Evolutionary conservation across 2,888 invertebrate species (phyloP).

Genomic region (Sinodicranocentrus sp.): DNA sequence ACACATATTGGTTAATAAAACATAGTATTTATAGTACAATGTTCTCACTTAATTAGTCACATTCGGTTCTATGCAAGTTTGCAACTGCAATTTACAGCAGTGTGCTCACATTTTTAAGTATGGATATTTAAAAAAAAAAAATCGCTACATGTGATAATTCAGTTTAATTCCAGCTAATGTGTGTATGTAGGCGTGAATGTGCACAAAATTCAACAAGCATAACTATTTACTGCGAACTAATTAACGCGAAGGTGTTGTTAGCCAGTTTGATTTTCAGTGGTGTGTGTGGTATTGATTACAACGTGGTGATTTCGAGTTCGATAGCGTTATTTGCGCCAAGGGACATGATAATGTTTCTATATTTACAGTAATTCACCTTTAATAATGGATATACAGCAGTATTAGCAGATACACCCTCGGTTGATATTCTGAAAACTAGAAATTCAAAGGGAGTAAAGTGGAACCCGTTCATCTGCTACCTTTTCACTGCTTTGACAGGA

Average conservation of each 20-base stretch:
- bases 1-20: not conserved
- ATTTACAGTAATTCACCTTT: constrained; percentile 15
- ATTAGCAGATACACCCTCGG: too few species aligned
- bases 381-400: too few species aligned
- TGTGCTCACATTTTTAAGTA: not conserved
- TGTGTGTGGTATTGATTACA: not conserved
- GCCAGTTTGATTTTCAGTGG: not conserved
- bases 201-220: not conserved
- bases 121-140: not conserved
- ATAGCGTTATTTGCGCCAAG: not conserved
- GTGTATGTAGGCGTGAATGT: constrained; percentile 3
- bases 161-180: not conserved
- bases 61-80: not conserved
- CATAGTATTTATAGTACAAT: not conserved
- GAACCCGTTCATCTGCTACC: too few species aligned
- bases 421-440: too few species aligned
- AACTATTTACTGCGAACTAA: constrained; percentile 10
- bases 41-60: not conserved
- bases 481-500: too few species aligned
- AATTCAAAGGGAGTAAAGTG: too few species aligned
- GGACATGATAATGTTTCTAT: not conserved
- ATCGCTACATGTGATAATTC: not conserved
- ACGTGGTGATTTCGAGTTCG: not conserved
- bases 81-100: not conserved
- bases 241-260: constrained; percentile 11